Conservation (phyloP, 2,113 vertebrate genomes). For the Austrofundulus limnaeus region DNA sequence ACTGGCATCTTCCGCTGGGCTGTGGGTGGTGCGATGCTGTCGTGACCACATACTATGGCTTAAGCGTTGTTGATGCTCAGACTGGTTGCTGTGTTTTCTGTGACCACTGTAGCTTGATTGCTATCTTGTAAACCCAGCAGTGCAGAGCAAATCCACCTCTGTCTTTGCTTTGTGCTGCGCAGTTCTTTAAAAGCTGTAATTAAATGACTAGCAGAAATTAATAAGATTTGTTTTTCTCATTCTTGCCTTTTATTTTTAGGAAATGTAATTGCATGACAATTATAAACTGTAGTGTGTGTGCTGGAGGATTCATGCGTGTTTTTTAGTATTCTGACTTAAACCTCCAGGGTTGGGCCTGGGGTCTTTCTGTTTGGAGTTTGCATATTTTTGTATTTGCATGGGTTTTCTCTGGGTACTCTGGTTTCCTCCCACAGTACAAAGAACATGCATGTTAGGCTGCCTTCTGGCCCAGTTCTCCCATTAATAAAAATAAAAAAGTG, state of each 20-base stretch:
- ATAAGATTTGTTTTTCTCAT: background rate
- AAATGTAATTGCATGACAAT: background rate
- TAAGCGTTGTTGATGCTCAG: constrained; percentile 48
- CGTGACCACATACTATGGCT: constrained; percentile 36
- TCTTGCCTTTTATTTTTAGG: background rate
- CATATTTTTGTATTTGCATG: no score
- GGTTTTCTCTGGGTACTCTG: no score
- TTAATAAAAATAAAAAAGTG: no score
- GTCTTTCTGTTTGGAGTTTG: no score
- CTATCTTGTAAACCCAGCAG: constrained; percentile 33
- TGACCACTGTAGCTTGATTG: constrained; percentile 40
- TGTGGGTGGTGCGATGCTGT: constrained; percentile 52
- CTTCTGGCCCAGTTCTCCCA: no score
- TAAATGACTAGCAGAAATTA: background rate
- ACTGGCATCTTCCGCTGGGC: constrained; percentile 40
- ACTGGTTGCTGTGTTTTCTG: constrained; percentile 37
- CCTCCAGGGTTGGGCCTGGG: no score
- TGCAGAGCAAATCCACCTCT: constrained; percentile 8
- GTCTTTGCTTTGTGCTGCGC: constrained; percentile 4
- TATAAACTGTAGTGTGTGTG: no score
- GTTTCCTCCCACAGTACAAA: no score
- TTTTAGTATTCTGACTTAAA: no score
- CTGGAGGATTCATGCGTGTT: no score
- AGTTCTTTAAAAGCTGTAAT: background rate
- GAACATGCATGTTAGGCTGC: no score